Evolutionary conservation across 2,113 vertebrate species (phyloP).

Genomic region (Varanus komodoensis): DNA sequence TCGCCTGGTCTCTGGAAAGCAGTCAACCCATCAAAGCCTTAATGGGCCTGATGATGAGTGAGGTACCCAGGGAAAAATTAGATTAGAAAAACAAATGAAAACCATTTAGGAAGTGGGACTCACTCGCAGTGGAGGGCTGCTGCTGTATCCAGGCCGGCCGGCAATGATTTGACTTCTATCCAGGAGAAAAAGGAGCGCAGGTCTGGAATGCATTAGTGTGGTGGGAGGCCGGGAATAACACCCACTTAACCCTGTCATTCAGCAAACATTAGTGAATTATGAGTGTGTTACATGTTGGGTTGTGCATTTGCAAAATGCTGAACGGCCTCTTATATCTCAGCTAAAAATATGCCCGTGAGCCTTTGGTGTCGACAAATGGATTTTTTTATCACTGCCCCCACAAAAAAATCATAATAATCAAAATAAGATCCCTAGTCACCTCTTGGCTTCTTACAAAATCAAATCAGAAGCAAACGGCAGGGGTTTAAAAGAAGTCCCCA

Average conservation of each 20-base stretch:
- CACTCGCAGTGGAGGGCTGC: conserved; percentile 52
- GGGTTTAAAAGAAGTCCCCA: conserved; percentile 67
- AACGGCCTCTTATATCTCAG: conserved; percentile 30
- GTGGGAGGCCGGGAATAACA: conserved; percentile 71
- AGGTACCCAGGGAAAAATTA: conserved; percentile 68
- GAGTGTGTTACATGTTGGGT: conserved; percentile 60
- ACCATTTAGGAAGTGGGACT: conserved; percentile 56
- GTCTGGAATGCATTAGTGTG: conserved; percentile 72
- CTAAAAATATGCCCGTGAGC: conserved; percentile 40
- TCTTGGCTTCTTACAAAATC: conserved; percentile 64
- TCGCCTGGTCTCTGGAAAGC: conserved; percentile 36
- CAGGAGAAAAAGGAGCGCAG: conserved; percentile 53
- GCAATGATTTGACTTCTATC: conserved; percentile 67
- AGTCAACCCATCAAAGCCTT: conserved; percentile 47
- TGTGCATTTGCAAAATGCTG: conserved; percentile 50
- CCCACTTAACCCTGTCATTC: conserved; percentile 76
- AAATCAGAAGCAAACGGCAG: conserved; percentile 52
- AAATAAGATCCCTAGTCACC: conserved; percentile 52
- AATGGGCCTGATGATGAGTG: conserved; percentile 31
- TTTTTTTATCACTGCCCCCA: conserved; percentile 32
- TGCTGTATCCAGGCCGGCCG: conserved; percentile 48
- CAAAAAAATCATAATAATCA: conserved; percentile 51
- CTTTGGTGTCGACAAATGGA: conserved; percentile 61
- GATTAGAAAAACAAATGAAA: conserved; percentile 71
- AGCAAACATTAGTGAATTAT: conserved; percentile 75